These are phyloP conservation scores for Planococcus citri DNA, from an alignment of 1,140 invertebrate genomes.

Conservation along the genomic window DNA sequence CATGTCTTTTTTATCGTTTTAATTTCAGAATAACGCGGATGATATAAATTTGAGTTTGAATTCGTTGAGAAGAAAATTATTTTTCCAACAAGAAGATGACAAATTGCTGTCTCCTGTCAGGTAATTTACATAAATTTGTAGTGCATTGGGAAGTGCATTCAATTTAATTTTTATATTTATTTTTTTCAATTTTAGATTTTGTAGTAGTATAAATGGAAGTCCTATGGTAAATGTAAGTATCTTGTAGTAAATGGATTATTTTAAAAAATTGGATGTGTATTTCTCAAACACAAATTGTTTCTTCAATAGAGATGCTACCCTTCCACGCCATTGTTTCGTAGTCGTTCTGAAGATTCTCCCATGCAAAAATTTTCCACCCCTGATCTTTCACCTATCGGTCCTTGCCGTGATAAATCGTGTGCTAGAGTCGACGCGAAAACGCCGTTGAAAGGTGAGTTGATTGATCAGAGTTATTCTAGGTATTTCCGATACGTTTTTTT, in stretches of 20 bases:
- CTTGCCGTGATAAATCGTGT: neutral
- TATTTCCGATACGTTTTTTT: neutral
- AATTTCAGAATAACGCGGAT: neutral
- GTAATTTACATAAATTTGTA: neutral
- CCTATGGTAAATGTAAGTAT: neutral
- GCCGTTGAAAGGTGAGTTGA: neutral
- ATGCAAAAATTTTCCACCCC: neutral
- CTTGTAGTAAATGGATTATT: neutral
- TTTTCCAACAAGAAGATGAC: conserved; percentile 17
- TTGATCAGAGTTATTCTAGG: neutral
- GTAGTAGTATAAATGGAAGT: neutral
- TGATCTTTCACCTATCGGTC: neutral
- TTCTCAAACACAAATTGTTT: neutral
- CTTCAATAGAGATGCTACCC: neutral
- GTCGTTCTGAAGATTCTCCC: neutral
- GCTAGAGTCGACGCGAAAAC: neutral
- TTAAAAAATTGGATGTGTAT: conserved; percentile 2
- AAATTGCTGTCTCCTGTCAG: neutral
- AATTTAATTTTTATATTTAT: neutral
- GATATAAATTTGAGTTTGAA: conserved; percentile 12
- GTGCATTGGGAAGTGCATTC: neutral
- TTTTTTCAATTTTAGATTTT: neutral
- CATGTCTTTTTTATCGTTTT: neutral
- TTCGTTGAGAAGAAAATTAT: conserved; percentile 18
- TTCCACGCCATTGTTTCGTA: neutral